A percentile compares a stretch with the other conserved stretches of the same genome.
Evolutionary conservation across 2,113 vertebrate species (phyloP).

Genomic region (Cheirogaleus medius): DNA sequence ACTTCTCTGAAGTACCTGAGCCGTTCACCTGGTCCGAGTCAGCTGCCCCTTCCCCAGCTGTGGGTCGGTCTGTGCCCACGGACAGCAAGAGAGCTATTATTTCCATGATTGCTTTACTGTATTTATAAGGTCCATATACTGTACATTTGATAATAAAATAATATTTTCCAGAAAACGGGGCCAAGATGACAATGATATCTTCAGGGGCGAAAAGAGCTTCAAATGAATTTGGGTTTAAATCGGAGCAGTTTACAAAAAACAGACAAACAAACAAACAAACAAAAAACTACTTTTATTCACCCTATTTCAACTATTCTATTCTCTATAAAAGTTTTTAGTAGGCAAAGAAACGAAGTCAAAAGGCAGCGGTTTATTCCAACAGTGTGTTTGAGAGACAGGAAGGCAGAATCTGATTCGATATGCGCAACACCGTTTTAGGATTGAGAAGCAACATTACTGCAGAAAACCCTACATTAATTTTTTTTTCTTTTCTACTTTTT

Average conservation of each 20-base stretch:
- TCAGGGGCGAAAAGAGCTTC: background rate
- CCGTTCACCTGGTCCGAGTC: fast-evolving
- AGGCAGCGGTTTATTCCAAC: too few species aligned
- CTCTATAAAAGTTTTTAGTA: too few species aligned
- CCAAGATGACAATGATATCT: background rate
- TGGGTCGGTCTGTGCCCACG: fast-evolving
- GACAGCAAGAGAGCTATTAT: fast-evolving
- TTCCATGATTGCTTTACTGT: conserved; percentile 57
- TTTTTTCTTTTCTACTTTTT: background rate
- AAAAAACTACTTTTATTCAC: background rate
- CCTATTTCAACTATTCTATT: fast-evolving
- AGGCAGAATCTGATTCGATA: fast-evolving
- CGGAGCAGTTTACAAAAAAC: fast-evolving
- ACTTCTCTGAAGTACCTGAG: background rate
- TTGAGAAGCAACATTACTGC: fast-evolving
- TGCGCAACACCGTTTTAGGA: too few species aligned
- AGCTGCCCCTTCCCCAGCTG: fast-evolving
- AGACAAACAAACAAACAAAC: too few species aligned
- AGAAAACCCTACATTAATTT: background rate
- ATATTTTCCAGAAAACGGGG: conserved; percentile 80
- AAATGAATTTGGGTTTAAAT: background rate
- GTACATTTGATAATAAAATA: conserved; percentile 87
- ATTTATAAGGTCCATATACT: conserved; percentile 88
- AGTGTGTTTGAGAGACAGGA: background rate
- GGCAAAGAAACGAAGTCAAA: background rate